Evolutionary conservation across 2,888 invertebrate species (phyloP).

Genomic region (Lasioglossum oenotherae): DNA sequence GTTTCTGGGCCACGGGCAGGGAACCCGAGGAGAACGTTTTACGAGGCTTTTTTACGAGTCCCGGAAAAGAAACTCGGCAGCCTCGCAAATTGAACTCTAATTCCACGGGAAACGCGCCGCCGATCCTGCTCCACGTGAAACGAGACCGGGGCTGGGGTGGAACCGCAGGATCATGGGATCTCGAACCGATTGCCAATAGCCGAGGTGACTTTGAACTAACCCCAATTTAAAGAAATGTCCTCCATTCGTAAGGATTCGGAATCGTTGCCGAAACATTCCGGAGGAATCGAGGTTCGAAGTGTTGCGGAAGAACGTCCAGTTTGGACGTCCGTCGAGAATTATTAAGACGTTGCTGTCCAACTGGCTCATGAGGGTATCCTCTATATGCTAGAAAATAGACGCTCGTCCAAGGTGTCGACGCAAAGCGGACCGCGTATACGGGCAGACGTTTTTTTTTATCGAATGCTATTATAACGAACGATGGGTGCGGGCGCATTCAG

Average conservation of each 20-base stretch:
- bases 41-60: constrained; percentile 71
- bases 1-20: constrained; percentile 35
- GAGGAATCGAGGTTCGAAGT: background rate
- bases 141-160: background rate
- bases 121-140: constrained; percentile 21
- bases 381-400: constrained; percentile 59
- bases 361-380: constrained; percentile 66
- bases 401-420: constrained; percentile 75
- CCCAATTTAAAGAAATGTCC: background rate
- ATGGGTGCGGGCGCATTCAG: constrained; percentile 76
- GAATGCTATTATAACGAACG: constrained; percentile 67
- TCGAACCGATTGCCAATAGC: background rate
- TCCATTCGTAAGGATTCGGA: background rate
- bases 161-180: background rate
- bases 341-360: constrained; percentile 21
- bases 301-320: background rate
- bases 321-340: background rate
- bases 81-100: constrained; percentile 71
- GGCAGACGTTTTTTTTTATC: constrained; percentile 61
- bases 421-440: constrained; percentile 63
- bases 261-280: background rate
- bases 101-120: constrained; percentile 38
- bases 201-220: background rate
- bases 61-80: constrained; percentile 62
- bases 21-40: constrained; percentile 61